Conservation (phyloP, 2,797 vertebrate species). For the Poecilia gillii region DNA sequence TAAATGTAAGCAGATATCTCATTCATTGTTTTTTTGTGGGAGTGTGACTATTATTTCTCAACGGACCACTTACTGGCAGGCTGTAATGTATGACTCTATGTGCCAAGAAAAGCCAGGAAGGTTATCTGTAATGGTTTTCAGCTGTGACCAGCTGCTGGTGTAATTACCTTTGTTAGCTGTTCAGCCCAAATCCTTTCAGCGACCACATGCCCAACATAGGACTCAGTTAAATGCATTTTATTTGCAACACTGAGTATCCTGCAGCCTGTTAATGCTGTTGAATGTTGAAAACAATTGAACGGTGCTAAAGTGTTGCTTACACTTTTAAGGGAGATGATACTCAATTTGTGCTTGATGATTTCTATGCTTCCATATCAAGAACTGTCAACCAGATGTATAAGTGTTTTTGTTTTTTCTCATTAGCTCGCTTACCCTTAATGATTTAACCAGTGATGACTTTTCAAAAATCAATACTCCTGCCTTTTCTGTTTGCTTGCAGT, state of each 20-base stretch:
- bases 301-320: not conserved
- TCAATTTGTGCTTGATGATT: conserved; percentile 7
- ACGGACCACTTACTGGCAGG: conserved; percentile 10
- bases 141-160: conserved; percentile 38
- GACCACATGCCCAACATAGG: conserved; percentile 8
- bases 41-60: conserved; percentile 6
- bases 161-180: conserved; percentile 33
- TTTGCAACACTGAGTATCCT: conserved; percentile 3
- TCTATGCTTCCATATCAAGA: not conserved
- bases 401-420: not conserved
- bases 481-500: conserved; percentile 27
- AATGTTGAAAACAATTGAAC: conserved; percentile 14
- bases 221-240: conserved; percentile 5
- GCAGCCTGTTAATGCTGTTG: not conserved
- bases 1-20: not conserved
- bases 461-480: conserved; percentile 28
- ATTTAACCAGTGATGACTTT: conserved; percentile 8
- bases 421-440: conserved; percentile 11
- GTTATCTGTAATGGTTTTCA: conserved; percentile 37
- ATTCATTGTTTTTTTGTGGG: not conserved
- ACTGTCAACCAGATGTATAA: conserved; percentile 6
- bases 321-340: not conserved
- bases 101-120: conserved; percentile 18
- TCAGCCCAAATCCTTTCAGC: conserved; percentile 28
- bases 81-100: conserved; percentile 11